phyloP scores from a whole-genome alignment of 2,888 invertebrate species.

The Hesperia comma region DNA sequence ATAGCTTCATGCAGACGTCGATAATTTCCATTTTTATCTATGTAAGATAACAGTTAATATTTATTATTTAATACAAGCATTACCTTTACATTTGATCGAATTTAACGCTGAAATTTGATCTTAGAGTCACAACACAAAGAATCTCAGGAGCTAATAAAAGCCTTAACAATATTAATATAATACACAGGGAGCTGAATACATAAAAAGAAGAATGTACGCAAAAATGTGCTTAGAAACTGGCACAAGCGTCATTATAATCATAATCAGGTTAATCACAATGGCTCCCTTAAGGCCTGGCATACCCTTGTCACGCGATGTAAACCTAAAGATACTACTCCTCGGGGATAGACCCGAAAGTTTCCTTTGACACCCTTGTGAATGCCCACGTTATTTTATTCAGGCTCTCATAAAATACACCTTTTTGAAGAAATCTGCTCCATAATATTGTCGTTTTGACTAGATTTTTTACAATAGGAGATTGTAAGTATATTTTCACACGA shows the following conservation, averaged over 20 bases:
- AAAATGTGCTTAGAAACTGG: slow-evolving; percentile 1
- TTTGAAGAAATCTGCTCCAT: slow-evolving; percentile 22
- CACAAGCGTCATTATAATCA: slow-evolving; percentile 28
- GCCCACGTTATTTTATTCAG: slow-evolving; percentile 28
- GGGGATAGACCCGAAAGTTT: slow-evolving; percentile 42
- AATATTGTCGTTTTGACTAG: slow-evolving; percentile 8
- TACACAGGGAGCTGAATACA: neutral
- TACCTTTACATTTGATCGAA: too few relatives aligned
- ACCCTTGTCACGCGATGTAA: slow-evolving; percentile 44
- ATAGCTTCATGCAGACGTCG: too few relatives aligned
- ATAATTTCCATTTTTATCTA: too few relatives aligned
- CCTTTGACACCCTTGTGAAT: slow-evolving; percentile 34
- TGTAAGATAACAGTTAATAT: too few relatives aligned
- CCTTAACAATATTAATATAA: neutral
- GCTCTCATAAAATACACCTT: slow-evolving; percentile 29
- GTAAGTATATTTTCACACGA: too few relatives aligned
- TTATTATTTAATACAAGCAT: too few relatives aligned
- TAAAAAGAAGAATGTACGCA: slow-evolving; percentile 1
- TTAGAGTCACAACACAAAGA: neutral
- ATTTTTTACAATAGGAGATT: neutral
- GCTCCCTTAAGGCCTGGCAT: slow-evolving; percentile 37
- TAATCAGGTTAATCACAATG: slow-evolving; percentile 36
- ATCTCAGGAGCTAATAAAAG: neutral
- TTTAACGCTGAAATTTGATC: neutral
- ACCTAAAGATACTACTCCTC: slow-evolving; percentile 44